A percentile compares a stretch with the other conserved stretches of the same genome.
Evolutionary conservation across 2,888 invertebrate genomes (phyloP).

Genomic region (Serripes groenlandicus): DNA sequence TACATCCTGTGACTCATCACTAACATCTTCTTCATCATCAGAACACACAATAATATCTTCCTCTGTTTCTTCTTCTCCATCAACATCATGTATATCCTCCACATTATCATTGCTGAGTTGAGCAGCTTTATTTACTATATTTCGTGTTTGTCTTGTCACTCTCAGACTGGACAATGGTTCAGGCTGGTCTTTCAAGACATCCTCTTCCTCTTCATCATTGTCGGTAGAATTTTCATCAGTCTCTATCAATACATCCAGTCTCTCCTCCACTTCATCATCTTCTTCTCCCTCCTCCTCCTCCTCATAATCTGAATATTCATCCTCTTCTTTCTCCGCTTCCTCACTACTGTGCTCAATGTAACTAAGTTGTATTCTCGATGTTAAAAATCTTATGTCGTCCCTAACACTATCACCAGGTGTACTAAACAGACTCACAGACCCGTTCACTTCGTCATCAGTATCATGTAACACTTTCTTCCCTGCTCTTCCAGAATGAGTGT

Average conservation of each 20-base stretch:
- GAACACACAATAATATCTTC: too few species aligned
- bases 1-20: neutral
- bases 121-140: too few species aligned
- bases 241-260: too few species aligned
- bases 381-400: constrained; percentile 22
- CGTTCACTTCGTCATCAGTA: neutral
- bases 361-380: constrained; percentile 25
- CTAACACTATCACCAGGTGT: constrained; percentile 4
- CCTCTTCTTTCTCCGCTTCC: constrained; percentile 37
- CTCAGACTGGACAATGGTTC: too few species aligned
- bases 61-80: constrained; percentile 37
- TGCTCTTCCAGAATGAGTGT: neutral
- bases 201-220: constrained; percentile 22
- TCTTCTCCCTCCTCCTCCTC: constrained; percentile 34
- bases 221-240: constrained; percentile 48
- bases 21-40: neutral
- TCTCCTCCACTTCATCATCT: constrained; percentile 31
- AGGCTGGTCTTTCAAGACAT: neutral
- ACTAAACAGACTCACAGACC: constrained; percentile 17
- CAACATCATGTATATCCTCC: constrained; percentile 18
- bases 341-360: constrained; percentile 36
- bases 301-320: constrained; percentile 34
- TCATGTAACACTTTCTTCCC: neutral
- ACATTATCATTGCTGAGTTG: neutral
- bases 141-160: too few species aligned